Conservation (phyloP, 2,797 vertebrate genomes). For the Chrysocyon brachyurus region DNA sequence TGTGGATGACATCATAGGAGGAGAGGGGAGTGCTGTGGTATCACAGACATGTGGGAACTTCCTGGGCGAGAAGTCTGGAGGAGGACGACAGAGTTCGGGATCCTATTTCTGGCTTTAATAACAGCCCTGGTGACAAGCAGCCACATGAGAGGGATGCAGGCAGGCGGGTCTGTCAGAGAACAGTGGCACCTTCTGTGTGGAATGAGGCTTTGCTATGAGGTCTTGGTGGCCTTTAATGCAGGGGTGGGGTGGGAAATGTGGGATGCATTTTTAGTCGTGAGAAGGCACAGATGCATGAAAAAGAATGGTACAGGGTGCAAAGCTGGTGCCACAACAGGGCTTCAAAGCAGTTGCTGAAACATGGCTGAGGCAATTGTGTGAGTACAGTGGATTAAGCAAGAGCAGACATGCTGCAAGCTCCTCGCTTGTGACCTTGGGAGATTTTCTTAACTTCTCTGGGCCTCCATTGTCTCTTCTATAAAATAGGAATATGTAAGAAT, state of each 20-base stretch:
- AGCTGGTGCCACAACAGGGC: not conserved
- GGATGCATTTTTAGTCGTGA: constrained; percentile 45
- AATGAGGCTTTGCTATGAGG: constrained; percentile 55
- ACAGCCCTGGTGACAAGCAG: constrained; percentile 68
- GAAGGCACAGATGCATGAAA: constrained; percentile 2
- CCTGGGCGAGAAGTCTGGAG: constrained; percentile 61
- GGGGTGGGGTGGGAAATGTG: not conserved
- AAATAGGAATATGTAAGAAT: not conserved
- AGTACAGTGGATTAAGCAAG: rapidly evolving
- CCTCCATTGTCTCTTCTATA: not conserved
- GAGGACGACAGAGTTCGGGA: constrained; percentile 32
- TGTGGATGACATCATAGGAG: constrained; percentile 37
- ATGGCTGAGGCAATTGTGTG: not conserved
- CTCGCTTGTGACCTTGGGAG: not conserved
- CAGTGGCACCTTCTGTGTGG: constrained; percentile 6
- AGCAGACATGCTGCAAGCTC: not conserved
- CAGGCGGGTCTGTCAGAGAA: constrained; percentile 21
- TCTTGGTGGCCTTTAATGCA: constrained; percentile 49
- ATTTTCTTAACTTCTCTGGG: not conserved
- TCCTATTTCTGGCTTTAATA: constrained; percentile 79
- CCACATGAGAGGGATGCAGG: not conserved
- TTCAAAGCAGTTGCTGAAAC: constrained; percentile 11
- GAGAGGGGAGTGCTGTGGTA: not conserved
- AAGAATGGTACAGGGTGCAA: constrained; percentile 5
- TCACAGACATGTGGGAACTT: constrained; percentile 60